Evolutionary conservation across 2,797 vertebrate species (phyloP), one percentile per base, ranked within the genome.

Genomic region (Eidolon dupreanum): DNA sequence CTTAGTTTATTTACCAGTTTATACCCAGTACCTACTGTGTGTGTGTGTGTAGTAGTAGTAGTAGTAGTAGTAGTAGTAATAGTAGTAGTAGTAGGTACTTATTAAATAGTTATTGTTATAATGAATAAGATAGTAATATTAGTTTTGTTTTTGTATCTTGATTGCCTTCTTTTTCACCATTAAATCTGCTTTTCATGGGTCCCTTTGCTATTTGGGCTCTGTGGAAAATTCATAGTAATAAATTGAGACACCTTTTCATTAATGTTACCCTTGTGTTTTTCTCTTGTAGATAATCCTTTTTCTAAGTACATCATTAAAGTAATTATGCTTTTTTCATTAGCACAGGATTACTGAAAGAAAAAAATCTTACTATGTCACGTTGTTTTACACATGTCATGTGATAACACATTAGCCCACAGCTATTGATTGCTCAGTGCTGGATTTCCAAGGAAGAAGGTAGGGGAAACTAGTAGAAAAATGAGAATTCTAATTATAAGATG

Each of bases 401-500:
- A 96, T 97, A 96, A 96, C 98, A 97, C 86, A 73, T 96, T 84
- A 83, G 98, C 97, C 97, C 97, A 97, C 97, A 98, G 98, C 98
- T 97, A 95, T 95, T 95, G 96, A 97, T 98, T 97, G 86, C 63
- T 97, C 93, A 96, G 98, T 98, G 98, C 98, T 97, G 94, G 93
- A 98, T 98, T 99, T 99, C 98, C 99, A 98, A 99, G 98, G 97
- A 98, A 97, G 97, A 98, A 97, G 97, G 91, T 15, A 93, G 97
- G 97, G 98, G 98, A 94, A 96, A 97, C 97, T 53, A 98, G 99
- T 98, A 98, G 98, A 97, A 98, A 99, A 99, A 98, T 99, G 98
- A 97, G 97, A 97, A 97, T 46, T 91, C 97, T 88, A 97, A 98
- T 98, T 98, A 98, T 98, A 16, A 97, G 98, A 97, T 98, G 97